Percentiles rank a stretch among this genome's conserved stretches.
Evolutionary conservation across 2,797 vertebrate genomes (phyloP).

Genomic region (Dendrocincla fuliginosa): DNA sequence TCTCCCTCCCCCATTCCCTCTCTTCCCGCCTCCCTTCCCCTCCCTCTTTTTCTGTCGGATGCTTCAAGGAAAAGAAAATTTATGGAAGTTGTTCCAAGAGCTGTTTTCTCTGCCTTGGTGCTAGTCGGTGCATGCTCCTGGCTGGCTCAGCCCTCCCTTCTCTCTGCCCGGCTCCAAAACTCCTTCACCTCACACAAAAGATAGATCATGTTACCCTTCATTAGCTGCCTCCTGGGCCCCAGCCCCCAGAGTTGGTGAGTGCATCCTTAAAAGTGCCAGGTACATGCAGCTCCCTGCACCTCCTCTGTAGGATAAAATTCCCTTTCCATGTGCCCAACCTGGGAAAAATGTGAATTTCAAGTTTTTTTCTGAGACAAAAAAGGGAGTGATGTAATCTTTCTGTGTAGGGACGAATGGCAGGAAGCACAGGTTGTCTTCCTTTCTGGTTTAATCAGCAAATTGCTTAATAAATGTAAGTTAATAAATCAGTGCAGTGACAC

Average conservation of each 20-base stretch:
- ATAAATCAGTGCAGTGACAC: background rate
- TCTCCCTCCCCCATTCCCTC: background rate
- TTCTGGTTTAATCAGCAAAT: background rate
- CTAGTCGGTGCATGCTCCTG: conserved; percentile 64
- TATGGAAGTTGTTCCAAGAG: conserved; percentile 64
- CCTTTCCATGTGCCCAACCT: background rate
- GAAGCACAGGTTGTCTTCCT: background rate
- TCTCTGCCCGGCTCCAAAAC: conserved; percentile 9
- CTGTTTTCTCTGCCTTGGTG: conserved; percentile 49
- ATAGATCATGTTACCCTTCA: conserved; percentile 33
- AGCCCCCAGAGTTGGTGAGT: background rate
- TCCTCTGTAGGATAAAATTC: background rate
- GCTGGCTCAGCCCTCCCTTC: conserved; percentile 30
- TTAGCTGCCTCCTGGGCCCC: background rate
- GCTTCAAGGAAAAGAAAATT: conserved; percentile 64
- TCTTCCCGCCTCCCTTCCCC: background rate
- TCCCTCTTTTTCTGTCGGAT: background rate
- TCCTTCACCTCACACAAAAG: conserved; percentile 23
- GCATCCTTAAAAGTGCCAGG: conserved; percentile 37
- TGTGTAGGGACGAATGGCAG: rapidly evolving
- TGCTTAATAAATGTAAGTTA: background rate
- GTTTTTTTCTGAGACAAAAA: background rate
- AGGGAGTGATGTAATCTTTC: background rate
- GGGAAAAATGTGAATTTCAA: background rate
- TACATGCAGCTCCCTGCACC: background rate